phyloP scores from a whole-genome alignment of 2,113 vertebrate genomes.

The Labeo rohita region DNA sequence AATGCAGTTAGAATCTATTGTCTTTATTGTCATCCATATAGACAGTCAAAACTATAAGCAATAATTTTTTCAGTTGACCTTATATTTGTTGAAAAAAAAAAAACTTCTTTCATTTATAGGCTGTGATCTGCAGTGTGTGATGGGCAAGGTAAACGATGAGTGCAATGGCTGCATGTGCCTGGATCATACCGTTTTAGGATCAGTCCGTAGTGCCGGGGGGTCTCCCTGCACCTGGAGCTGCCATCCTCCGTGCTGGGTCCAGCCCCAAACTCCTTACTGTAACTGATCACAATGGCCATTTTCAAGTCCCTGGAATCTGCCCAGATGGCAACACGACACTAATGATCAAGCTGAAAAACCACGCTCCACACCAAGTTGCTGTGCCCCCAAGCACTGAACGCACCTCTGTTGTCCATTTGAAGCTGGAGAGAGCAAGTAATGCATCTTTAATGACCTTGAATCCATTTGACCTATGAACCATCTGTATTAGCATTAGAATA shows the following conservation, averaged over 20 bases:
- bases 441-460: not conserved
- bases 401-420: constrained; percentile 81
- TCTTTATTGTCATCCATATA: not conserved
- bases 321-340: constrained; percentile 86
- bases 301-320: constrained; percentile 87
- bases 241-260: constrained; percentile 76
- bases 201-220: constrained; percentile 83
- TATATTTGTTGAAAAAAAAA: not conserved
- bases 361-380: constrained; percentile 67
- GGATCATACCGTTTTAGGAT: constrained; percentile 83
- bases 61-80: not conserved
- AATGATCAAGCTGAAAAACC: constrained; percentile 84
- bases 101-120: constrained; percentile 67
- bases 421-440: constrained; percentile 88
- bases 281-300: constrained; percentile 84
- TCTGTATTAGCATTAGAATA: not conserved
- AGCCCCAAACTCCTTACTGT: constrained; percentile 80
- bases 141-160: constrained; percentile 85
- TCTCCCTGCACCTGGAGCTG: constrained; percentile 78
- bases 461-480: not conserved
- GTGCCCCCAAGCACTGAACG: constrained; percentile 75
- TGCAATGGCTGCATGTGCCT: constrained; percentile 90
- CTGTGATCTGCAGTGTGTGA: constrained; percentile 84
- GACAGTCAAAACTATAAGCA: not conserved
- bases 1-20: not conserved